Evolutionary conservation across 92 coral and sea anemone species (phyloP).

Genomic region (Phenganax stokvisi): DNA sequence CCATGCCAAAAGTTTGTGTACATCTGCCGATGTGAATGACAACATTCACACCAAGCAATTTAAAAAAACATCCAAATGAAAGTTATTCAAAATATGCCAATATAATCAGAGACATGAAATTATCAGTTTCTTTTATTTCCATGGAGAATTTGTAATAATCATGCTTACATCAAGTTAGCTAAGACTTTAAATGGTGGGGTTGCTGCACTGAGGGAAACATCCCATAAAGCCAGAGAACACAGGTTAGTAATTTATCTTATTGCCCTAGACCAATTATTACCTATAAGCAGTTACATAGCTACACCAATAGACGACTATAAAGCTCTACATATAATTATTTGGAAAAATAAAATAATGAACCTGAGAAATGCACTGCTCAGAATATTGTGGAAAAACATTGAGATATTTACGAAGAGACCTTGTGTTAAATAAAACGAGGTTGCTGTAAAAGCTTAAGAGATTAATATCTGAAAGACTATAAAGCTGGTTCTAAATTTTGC

Average conservation of each 20-base stretch:
- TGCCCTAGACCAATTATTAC: slow-evolving; percentile 21
- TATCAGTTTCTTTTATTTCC: no score
- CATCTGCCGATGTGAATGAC: no score
- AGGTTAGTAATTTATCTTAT: slow-evolving; percentile 22
- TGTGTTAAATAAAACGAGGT: background rate
- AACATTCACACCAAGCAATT: no score
- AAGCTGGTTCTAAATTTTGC: background rate
- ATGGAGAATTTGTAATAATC: no score
- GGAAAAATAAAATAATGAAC: no score
- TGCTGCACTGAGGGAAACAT: background rate
- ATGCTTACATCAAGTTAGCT: no score
- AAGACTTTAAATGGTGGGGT: no score
- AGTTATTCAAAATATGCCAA: no score
- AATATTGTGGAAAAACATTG: background rate
- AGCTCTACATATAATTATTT: no score
- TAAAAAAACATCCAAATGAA: no score
- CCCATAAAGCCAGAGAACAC: background rate
- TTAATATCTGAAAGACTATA: slow-evolving; percentile 4
- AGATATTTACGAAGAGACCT: background rate
- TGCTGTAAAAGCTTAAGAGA: slow-evolving; percentile 1
- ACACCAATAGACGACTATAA: background rate
- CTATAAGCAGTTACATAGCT: background rate
- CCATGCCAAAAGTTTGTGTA: no score
- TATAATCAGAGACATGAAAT: no score
- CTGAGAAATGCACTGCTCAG: background rate